A percentile compares a stretch with the other conserved stretches of the same genome.
phyloP scores from a whole-genome alignment of 2,797 vertebrate genomes.

The Chelonia mydas region DNA sequence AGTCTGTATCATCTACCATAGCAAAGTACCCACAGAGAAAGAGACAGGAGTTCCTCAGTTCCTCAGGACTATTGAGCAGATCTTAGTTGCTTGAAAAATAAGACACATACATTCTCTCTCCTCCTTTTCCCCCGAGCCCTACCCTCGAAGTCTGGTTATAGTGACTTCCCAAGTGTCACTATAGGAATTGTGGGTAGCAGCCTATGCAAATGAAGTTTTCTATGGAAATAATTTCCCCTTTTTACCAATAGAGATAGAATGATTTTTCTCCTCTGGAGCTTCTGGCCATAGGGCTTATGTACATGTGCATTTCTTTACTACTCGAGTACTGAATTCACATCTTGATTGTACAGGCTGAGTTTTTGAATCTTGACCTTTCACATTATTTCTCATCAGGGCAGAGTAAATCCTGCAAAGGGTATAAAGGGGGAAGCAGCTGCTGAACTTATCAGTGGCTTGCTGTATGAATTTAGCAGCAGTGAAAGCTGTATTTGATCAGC shows the following conservation, averaged over 20 bases:
- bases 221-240: neutral
- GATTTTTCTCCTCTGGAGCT: neutral
- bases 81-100: neutral
- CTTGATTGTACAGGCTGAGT: neutral
- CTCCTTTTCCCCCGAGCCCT: neutral
- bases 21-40: neutral
- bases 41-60: neutral
- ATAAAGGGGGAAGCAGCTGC: neutral
- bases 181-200: neutral
- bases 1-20: neutral
- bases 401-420: neutral
- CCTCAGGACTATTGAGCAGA: neutral
- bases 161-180: neutral
- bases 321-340: neutral
- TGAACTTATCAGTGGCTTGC: slow-evolving; percentile 46
- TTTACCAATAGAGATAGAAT: neutral
- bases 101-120: fast-evolving
- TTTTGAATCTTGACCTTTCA: slow-evolving; percentile 7
- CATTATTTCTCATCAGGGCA: neutral
- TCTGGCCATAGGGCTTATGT: neutral
- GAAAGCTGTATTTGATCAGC: slow-evolving; percentile 75
- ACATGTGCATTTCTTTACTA: neutral
- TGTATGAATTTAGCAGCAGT: slow-evolving; percentile 71
- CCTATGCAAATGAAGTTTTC: neutral
- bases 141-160: neutral